These are phyloP conservation scores for Anoplopoma fimbria DNA, from an alignment of 2,113 vertebrate species.

Conservation along the genomic window DNA sequence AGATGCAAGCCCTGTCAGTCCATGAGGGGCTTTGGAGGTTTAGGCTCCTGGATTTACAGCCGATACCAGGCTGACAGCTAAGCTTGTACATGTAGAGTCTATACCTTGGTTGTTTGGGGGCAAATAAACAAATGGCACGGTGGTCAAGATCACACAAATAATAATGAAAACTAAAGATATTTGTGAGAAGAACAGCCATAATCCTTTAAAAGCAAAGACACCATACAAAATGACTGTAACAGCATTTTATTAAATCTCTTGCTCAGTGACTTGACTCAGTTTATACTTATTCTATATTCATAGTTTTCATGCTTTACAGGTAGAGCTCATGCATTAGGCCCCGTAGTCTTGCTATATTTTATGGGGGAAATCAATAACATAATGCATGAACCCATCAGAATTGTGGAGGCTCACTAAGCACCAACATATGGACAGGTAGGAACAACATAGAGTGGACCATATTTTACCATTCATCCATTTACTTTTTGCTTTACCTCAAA, in stretches of 20 bases:
- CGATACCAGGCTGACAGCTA: too few species aligned
- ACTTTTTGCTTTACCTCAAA: neutral
- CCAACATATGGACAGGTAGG: constrained; percentile 12
- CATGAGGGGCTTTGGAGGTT: too few species aligned
- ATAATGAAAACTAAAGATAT: too few species aligned
- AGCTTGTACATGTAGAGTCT: too few species aligned
- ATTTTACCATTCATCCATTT: neutral
- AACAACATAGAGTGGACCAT: neutral
- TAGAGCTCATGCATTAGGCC: constrained; percentile 64
- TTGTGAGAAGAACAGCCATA: neutral
- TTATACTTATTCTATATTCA: constrained; percentile 50
- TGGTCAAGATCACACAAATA: too few species aligned
- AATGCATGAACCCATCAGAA: constrained; percentile 37
- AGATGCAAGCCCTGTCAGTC: too few species aligned
- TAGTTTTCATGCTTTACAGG: constrained; percentile 63
- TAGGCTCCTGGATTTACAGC: too few species aligned
- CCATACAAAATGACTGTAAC: constrained; percentile 23
- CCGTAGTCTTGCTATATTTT: constrained; percentile 5
- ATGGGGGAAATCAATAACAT: constrained; percentile 21
- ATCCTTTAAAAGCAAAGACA: constrained; percentile 40
- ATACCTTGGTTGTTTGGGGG: too few species aligned
- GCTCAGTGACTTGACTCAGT: constrained; percentile 51
- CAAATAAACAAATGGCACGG: too few species aligned
- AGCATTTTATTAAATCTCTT: constrained; percentile 62
- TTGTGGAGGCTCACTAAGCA: constrained; percentile 18